Percentiles rank a stretch among this genome's conserved stretches.
Conservation (phyloP, 2,888 invertebrate species). For the Coleophora deauratella region DNA sequence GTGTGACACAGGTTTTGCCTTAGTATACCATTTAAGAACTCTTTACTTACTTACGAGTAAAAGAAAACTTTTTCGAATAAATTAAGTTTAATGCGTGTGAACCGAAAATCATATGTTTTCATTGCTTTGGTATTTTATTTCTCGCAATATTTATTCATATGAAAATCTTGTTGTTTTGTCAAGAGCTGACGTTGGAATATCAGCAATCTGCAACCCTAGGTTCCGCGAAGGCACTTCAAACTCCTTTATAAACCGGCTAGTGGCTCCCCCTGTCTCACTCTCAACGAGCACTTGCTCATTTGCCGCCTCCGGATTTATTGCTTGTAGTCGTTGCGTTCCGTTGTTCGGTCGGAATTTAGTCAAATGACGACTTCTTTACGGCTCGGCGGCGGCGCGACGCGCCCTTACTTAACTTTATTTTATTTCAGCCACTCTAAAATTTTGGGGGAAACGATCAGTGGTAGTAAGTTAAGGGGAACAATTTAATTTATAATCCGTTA, state of each 20-base stretch:
- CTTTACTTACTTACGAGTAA: no score
- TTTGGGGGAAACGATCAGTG: not conserved
- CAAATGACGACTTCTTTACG: not conserved
- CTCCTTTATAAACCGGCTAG: constrained; percentile 38
- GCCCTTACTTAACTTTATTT: not conserved
- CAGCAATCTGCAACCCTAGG: constrained; percentile 7
- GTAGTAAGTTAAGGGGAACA: not conserved
- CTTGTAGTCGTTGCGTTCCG: not conserved
- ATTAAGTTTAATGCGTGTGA: no score
- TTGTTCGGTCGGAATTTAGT: no score
- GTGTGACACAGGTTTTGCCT: no score
- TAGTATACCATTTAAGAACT: no score
- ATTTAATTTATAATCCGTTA: constrained; percentile 24
- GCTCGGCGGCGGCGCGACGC: not conserved
- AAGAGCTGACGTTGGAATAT: no score
- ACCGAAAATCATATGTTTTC: no score
- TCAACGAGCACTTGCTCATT: constrained; percentile 27
- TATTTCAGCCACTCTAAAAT: no score
- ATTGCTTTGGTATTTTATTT: no score
- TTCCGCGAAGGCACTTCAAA: constrained; percentile 31
- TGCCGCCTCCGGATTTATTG: constrained; percentile 15
- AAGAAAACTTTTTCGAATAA: no score
- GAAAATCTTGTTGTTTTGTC: no score
- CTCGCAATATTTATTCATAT: no score
- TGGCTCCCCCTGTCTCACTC: constrained; percentile 27